Percentiles rank a stretch among this genome's conserved stretches.
phyloP scores from a whole-genome alignment of 2,113 vertebrate genomes.

The Isurus oxyrinchus region DNA sequence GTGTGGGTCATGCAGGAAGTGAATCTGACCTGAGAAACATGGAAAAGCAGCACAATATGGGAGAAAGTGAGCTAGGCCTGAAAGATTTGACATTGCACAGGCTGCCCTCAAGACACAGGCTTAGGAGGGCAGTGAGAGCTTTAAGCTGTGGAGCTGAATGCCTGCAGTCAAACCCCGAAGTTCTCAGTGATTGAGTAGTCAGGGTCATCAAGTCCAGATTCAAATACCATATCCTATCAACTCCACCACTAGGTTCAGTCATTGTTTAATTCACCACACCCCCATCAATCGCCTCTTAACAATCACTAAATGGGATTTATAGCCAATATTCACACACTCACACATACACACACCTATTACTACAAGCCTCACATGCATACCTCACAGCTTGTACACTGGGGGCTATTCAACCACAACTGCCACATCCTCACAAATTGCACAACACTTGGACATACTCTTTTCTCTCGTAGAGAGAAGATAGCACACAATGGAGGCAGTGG shows the following conservation, averaged over 20 bases:
- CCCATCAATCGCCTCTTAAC: neutral
- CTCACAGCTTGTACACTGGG: no score
- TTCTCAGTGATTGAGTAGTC: neutral
- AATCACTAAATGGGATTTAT: neutral
- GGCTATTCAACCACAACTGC: no score
- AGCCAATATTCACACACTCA: neutral
- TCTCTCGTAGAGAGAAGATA: no score
- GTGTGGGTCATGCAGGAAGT: neutral
- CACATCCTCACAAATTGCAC: no score
- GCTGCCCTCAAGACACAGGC: neutral
- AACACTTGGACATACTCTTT: no score
- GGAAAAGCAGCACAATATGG: neutral
- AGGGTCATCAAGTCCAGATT: neutral
- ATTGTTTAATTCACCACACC: neutral
- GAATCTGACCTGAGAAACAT: neutral
- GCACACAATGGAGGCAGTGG: no score
- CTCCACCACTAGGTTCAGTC: neutral
- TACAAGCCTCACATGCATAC: no score
- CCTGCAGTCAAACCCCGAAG: neutral
- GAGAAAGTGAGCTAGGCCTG: neutral
- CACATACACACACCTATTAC: neutral
- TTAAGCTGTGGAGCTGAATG: no score
- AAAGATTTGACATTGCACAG: neutral
- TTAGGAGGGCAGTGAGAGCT: neutral
- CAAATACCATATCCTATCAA: neutral